Evolutionary conservation across 37 sponge, comb jelly and placozoan genomes (phyloP).

Genomic region (Amphimedon queenslandica): DNA sequence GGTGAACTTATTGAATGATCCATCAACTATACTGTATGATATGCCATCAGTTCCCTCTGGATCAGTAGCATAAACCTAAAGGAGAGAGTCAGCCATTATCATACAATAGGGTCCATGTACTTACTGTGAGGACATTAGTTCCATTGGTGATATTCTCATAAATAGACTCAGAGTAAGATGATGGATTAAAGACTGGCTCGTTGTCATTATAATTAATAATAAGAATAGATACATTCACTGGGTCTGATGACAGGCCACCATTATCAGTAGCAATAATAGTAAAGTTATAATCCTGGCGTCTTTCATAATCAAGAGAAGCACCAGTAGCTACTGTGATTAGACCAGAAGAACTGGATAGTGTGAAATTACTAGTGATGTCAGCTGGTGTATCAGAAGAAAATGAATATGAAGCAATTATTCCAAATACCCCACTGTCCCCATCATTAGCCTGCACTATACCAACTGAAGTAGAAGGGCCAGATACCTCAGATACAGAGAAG

Average conservation of each 20-base stretch:
- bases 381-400: not conserved
- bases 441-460: constrained; percentile 52
- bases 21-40: constrained; percentile 20
- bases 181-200: constrained; percentile 25
- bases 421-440: constrained; percentile 27
- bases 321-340: not conserved
- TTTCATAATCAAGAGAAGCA: not conserved
- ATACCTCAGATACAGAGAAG: constrained; percentile 22
- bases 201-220: constrained; percentile 34
- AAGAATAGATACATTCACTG: constrained; percentile 9
- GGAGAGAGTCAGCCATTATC: not conserved
- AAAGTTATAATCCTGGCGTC: not conserved
- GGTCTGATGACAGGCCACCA: not conserved
- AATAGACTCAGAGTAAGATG: constrained; percentile 13
- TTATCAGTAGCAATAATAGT: constrained; percentile 28
- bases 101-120: no score
- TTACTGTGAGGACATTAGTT: not conserved
- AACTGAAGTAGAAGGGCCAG: constrained; percentile 6
- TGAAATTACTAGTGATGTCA: not conserved
- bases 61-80: constrained; percentile 37
- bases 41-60: constrained; percentile 3
- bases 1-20: not conserved
- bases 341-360: not conserved
- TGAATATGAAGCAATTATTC: constrained; percentile 15
- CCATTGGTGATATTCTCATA: not conserved